Base-by-base conservation (phyloP, 1,140 invertebrate species). In the Heliothis subflexa region DNA sequence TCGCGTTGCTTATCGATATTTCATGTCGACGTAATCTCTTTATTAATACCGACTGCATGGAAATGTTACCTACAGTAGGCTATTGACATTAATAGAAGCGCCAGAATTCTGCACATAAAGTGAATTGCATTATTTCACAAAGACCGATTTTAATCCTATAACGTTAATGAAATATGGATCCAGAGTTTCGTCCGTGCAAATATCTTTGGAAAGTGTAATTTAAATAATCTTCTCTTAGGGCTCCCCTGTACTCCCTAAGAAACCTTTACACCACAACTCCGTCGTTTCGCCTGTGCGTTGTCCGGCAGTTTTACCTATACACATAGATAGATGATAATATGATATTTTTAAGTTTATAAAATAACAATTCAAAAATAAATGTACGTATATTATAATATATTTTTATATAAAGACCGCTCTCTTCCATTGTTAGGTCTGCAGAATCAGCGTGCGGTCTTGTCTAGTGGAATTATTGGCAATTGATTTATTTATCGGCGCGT, bases 1-100 rank as follows among this genome's bases (percentile, higher is more conserved):
- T 59, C 40, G 71, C 21, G 52, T 72, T 21, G 71, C 18, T 49
- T 40, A 47, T 81, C 87, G 78, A 88, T 88, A 88, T 86, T 85
- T 88, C 87, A 90, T 83, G 84, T 87, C 80, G 62, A 78, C 80
- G 81, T 87, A 88, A 91, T 88, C 89, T 90, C 88, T 91, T 88
- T 89, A 91, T 91, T 89, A 86, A 88, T 87, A 86, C 81, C 79
- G 61, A 61, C 66, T 70, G 45, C 21, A 84, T 57, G 68, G 55
- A 4, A 78, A 80, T 73, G 70, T 33, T 78, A 75, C 14, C 21
- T 52, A 2, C 2, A 4, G 33, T 52, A 28, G 12, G 13, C 40
- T 59, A 13, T 21, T 18, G 18, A 28, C 78, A 80, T 28, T 28
- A 10, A 62, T 81, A 79, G 85, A 88, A 55, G 25, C 13, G 71